Percentiles rank a stretch among this genome's conserved stretches.
These are phyloP conservation scores for Andrena fulva DNA, from an alignment of 2,888 invertebrate species.

Conservation along the genomic window DNA sequence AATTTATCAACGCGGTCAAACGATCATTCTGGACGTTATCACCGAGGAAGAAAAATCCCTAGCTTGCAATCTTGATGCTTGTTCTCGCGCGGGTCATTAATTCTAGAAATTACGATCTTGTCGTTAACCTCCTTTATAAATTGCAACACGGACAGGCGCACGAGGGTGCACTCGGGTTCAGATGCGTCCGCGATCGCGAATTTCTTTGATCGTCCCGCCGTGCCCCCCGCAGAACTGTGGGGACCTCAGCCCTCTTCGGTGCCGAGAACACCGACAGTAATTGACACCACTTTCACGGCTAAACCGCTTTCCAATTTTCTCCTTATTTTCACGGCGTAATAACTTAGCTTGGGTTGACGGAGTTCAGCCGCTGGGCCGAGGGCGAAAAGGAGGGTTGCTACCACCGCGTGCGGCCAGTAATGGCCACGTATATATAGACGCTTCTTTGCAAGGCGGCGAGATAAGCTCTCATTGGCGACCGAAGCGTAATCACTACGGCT, in stretches of 20 bases:
- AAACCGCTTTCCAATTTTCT: conserved; percentile 74
- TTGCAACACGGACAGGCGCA: not conserved
- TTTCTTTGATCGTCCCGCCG: conserved; percentile 23
- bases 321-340: conserved; percentile 74
- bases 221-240: not conserved
- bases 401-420: conserved; percentile 47
- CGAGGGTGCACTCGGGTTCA: not conserved
- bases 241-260: conserved; percentile 11
- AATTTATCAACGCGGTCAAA: conserved; percentile 6
- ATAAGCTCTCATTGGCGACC: conserved; percentile 72
- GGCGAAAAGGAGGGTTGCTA: conserved; percentile 17
- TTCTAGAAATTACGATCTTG: conserved; percentile 30
- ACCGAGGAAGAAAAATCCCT: not conserved
- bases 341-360: conserved; percentile 64
- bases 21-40: not conserved
- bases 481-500: conserved; percentile 72
- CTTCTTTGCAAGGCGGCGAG: conserved; percentile 62
- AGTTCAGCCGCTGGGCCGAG: conserved; percentile 46
- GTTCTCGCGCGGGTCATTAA: not conserved
- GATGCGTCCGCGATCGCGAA: not conserved
- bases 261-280: conserved; percentile 60
- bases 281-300: conserved; percentile 71
- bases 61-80: not conserved
- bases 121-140: conserved; percentile 39
- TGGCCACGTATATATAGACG: conserved; percentile 56